Percentiles rank a stretch among this genome's conserved stretches.
These are phyloP conservation scores for Taenioides sp. DNA, from an alignment of 2,797 vertebrate genomes.

Conservation along the genomic window DNA sequence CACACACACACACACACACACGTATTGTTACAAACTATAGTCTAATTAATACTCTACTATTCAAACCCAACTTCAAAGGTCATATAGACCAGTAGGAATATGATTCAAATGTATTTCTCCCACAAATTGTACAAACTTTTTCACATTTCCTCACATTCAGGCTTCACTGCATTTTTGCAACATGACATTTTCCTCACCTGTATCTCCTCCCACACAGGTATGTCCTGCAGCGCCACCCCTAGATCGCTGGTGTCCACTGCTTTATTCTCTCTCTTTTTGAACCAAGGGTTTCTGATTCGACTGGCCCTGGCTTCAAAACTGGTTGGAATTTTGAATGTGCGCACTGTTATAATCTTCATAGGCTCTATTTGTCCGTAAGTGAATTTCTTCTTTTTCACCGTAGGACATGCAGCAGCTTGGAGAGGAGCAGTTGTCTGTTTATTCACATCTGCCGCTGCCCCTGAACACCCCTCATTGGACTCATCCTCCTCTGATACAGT, in stretches of 20 bases:
- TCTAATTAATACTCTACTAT: too few species aligned
- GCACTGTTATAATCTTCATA: constrained; percentile 88
- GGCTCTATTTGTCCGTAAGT: constrained; percentile 84
- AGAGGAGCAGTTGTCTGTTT: constrained; percentile 28
- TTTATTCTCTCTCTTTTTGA: constrained; percentile 73
- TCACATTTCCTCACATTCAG: not conserved
- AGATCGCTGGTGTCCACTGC: constrained; percentile 91
- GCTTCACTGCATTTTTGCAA: not conserved
- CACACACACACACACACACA: too few species aligned
- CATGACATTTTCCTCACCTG: constrained; percentile 57
- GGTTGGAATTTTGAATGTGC: constrained; percentile 88
- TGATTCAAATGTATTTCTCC: not conserved
- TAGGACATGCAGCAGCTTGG: constrained; percentile 48
- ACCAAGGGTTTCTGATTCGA: constrained; percentile 82
- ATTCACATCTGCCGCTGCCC: constrained; percentile 26
- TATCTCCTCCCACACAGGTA: constrained; percentile 86
- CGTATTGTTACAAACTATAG: too few species aligned
- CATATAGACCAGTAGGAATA: not conserved
- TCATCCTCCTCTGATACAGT: constrained; percentile 40
- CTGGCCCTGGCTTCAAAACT: constrained; percentile 86
- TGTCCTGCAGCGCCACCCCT: constrained; percentile 72
- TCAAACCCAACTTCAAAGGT: not conserved
- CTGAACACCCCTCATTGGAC: not conserved
- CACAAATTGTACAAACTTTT: not conserved
- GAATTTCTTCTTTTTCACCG: constrained; percentile 72